Conservation (phyloP, 1,140 invertebrate genomes). For the Cydia strobilella region DNA sequence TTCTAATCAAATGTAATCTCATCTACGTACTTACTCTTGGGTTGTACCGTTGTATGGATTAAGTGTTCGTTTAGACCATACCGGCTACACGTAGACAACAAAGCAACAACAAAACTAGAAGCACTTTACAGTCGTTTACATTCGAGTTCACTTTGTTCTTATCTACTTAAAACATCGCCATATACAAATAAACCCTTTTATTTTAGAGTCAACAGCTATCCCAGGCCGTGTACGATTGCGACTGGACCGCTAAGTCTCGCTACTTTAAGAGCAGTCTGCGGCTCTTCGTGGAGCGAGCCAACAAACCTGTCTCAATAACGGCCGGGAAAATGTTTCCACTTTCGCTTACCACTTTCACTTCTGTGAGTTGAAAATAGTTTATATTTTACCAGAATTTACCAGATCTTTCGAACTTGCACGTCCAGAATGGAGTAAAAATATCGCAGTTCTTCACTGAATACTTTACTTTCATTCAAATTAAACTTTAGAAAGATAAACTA, state of each 20-base stretch:
- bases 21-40: not conserved
- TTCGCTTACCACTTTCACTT: slow-evolving; percentile 60
- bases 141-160: slow-evolving; percentile 5
- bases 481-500: too few relatives aligned
- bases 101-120: slow-evolving; percentile 5
- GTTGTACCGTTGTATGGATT: not conserved
- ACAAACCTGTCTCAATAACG: slow-evolving; percentile 53
- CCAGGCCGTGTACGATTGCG: slow-evolving; percentile 56
- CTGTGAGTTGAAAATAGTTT: slow-evolving; percentile 48
- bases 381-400: slow-evolving; percentile 9
- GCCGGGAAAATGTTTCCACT: slow-evolving; percentile 62
- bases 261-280: slow-evolving; percentile 58
- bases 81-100: not conserved
- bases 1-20: not conserved
- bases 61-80: not conserved
- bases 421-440: not conserved
- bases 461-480: slow-evolving; percentile 12
- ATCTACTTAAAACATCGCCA: slow-evolving; percentile 19
- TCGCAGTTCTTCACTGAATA: not conserved
- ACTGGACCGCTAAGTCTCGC: slow-evolving; percentile 60
- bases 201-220: slow-evolving; percentile 63
- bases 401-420: not conserved
- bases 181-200: slow-evolving; percentile 24
- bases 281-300: slow-evolving; percentile 59
- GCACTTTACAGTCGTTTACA: slow-evolving; percentile 7